Evolutionary conservation across 2,888 invertebrate genomes (phyloP).

Genomic region (Protophormia terraenovae): DNA sequence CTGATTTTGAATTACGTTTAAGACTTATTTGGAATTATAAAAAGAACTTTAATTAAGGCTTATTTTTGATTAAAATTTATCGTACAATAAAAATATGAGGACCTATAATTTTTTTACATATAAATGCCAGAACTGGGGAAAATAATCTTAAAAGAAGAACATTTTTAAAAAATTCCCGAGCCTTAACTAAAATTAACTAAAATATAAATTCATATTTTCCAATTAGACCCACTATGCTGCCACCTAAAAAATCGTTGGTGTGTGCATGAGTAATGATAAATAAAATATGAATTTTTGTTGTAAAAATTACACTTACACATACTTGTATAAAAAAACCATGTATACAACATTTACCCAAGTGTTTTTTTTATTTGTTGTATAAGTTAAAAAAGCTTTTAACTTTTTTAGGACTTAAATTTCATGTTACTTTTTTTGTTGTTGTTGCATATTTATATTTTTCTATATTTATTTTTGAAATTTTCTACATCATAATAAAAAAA

Average conservation of each 20-base stretch:
- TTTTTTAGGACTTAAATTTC: slow-evolving; percentile 41
- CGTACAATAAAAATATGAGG: too few species aligned
- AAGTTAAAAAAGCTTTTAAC: slow-evolving; percentile 55
- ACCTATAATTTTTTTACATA: too few species aligned
- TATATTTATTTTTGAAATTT: slow-evolving; percentile 33
- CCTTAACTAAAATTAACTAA: too few species aligned
- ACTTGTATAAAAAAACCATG: not conserved
- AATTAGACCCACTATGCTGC: not conserved
- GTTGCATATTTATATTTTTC: slow-evolving; percentile 1
- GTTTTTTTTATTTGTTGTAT: slow-evolving; percentile 17
- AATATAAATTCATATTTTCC: not conserved
- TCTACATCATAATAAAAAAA: slow-evolving; percentile 16
- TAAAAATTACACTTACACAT: not conserved
- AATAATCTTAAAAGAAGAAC: too few species aligned
- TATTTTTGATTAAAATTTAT: too few species aligned
- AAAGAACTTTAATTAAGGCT: too few species aligned
- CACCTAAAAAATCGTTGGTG: not conserved
- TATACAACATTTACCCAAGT: not conserved
- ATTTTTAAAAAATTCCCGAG: too few species aligned
- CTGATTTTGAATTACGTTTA: too few species aligned
- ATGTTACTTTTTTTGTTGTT: not conserved
- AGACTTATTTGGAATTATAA: too few species aligned
- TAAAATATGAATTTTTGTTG: slow-evolving; percentile 15
- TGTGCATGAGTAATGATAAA: not conserved
- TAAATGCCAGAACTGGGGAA: too few species aligned